Base-by-base conservation (phyloP, 2,888 invertebrate genomes). In the Agrotis exclamationis region DNA sequence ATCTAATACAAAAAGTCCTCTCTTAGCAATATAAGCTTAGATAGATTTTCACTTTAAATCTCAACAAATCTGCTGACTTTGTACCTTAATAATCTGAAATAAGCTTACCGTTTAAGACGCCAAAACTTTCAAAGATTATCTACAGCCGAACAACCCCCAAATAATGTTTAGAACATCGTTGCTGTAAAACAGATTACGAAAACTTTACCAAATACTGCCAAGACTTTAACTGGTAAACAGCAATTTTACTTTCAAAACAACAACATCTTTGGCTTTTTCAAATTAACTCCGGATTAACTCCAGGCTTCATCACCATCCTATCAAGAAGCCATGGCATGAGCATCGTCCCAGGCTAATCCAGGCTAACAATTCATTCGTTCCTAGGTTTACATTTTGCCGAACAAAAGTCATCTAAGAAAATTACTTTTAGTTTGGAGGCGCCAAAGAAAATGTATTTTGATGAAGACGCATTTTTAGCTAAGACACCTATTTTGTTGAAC, bases 391-490 rank as follows among this genome's bases (percentile, higher is more conserved):
- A 68, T 28, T 70, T 51, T 28, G 28, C 53, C 63, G 51, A 76
- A 82, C 72, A 72, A 79, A 75, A 82, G 63, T 82, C 66, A 54
- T 82, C 58, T 58, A 24, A 48, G 56, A 59, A 67, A 69, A 80
- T 79, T 56, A 75, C 75, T 80, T 75, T 69, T 70, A 67, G 82
- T 77, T 73, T 54, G 44, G 24, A 62, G 20, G 58, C 70, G 51
- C 14, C 53, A 33, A 63, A 56, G 78, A 81, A 68, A 63, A 76
- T 76, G 65, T 77, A 77, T 77, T 81, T 79, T 81, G 82, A 77
- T 77, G 82, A 81, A 63, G 22, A 65, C 44, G 63, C 77, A n/a
- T 71, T 81, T 76, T 64, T 28, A 2, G 57, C 45, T 54, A 80
- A 78, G 76, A 62, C 66, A 57, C 57, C 57, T 76, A 71, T 81